These are phyloP conservation scores for Eupleurogrammus muticus DNA, from an alignment of 2,797 vertebrate genomes.

Conservation along the genomic window DNA sequence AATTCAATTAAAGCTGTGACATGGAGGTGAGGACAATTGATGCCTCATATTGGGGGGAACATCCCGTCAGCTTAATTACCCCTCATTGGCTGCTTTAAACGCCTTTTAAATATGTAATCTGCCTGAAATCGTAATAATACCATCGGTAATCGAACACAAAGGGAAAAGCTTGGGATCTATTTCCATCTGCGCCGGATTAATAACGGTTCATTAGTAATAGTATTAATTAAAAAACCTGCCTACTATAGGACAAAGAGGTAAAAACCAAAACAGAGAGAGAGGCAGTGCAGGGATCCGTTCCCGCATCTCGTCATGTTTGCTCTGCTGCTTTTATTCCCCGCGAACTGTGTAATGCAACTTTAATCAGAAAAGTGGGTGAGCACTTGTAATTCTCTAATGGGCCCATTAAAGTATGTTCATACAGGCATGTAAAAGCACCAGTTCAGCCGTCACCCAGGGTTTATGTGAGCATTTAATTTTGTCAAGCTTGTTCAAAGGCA, in stretches of 20 bases:
- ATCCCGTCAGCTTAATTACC: conserved; percentile 68
- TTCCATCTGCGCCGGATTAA: conserved; percentile 65
- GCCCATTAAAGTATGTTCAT: conserved; percentile 54
- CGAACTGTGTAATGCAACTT: conserved; percentile 49
- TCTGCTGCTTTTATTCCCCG: conserved; percentile 35
- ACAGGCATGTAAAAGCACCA: conserved; percentile 14
- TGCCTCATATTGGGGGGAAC: conserved; percentile 59
- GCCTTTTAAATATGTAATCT: conserved; percentile 70
- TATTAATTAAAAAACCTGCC: conserved; percentile 53
- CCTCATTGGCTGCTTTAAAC: conserved; percentile 59
- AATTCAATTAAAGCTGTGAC: conserved; percentile 76
- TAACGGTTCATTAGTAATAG: conserved; percentile 67
- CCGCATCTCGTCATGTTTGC: conserved; percentile 30
- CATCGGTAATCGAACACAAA: conserved; percentile 71
- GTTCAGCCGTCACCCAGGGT: conserved; percentile 18
- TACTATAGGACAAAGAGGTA: conserved; percentile 46
- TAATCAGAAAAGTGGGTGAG: conserved; percentile 64
- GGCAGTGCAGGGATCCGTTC: neutral
- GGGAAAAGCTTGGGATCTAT: conserved; percentile 48
- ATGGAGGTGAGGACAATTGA: conserved; percentile 72
- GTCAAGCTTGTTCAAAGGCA: conserved; percentile 6
- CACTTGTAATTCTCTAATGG: conserved; percentile 47
- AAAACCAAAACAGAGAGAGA: conserved; percentile 12
- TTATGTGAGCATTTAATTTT: conserved; percentile 3
- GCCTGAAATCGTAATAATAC: conserved; percentile 71